Base-by-base conservation (phyloP, 2,113 vertebrate species). In the Caranx melampygus region DNA sequence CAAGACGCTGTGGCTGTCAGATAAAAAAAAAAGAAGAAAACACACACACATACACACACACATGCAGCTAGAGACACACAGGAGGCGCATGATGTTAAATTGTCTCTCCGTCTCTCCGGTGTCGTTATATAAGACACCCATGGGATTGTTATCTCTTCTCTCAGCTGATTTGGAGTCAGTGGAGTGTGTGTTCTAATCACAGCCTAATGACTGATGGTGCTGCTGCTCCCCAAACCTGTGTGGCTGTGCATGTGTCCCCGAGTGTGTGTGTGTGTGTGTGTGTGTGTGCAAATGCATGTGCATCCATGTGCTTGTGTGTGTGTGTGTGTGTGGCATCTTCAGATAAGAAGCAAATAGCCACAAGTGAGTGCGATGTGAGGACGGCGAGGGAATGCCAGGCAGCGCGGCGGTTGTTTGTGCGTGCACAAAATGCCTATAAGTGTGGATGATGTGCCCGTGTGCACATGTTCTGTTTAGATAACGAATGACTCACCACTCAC, bases 201-300 rank as follows among this genome's bases (percentile, higher is more conserved):
- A 58, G 75, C 33, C 74, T 88, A 83, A 85, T 89, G 77, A 78
- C 84, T 76, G 77, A 87, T 82, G 62, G 81, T 58, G 31, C 59
- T 3, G 47, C 67, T 59, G 79, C 73, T 51, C 45, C 51, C 49
- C 40, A 2, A 84, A 59, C 64, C 42, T 66, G 52, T 55, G 61
- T 58, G 49, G 59, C 3, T 26, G 61, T 54, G 47, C 2, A 33
- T 4, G 4, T 69, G 37, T 55, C 0, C 4, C 10, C 12, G 20
- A 21, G 34, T 40, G 37, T 31, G 40, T 42, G 40, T 42, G 40
- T 42, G 40, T 37, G 33, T 6, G 33, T 20, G 42, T 52, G 57
- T 70, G 75, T 18, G 40, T 49, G 47, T 70, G 75, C 47, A 40
- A 16, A 47, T 47, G 14, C 45, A 16, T 15, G 16, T 47, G 14